Percentiles rank a stretch among this genome's conserved stretches.
phyloP scores from a whole-genome alignment of 2,888 invertebrate species.

The Yponomeuta plumbellus region DNA sequence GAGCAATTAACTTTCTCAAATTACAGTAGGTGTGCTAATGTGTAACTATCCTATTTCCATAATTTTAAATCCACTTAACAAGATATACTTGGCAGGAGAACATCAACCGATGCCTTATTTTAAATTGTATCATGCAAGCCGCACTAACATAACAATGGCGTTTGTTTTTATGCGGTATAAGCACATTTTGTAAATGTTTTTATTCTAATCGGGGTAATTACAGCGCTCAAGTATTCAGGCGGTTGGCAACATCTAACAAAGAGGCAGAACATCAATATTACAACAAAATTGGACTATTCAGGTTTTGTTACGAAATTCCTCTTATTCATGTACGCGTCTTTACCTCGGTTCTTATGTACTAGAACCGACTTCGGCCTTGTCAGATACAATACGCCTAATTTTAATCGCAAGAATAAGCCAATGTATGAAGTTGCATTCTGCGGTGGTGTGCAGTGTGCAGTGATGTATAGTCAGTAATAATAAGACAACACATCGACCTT shows the following conservation, averaged over 20 bases:
- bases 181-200: neutral
- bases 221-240: neutral
- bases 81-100: neutral
- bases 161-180: conserved; percentile 7
- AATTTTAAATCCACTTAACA: neutral
- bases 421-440: no score
- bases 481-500: no score
- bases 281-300: neutral
- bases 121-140: neutral
- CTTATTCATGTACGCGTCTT: neutral
- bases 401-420: no score
- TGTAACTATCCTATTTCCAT: neutral
- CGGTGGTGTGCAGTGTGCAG: no score
- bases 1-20: neutral
- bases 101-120: neutral
- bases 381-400: no score
- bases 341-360: no score
- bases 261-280: neutral
- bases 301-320: neutral
- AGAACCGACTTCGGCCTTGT: no score
- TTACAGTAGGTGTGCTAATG: neutral
- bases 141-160: conserved; percentile 1
- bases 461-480: no score
- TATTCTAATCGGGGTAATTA: neutral
- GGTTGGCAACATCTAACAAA: neutral